phyloP scores from a whole-genome alignment of 2,888 invertebrate species.

The Nomada lathburiana region DNA sequence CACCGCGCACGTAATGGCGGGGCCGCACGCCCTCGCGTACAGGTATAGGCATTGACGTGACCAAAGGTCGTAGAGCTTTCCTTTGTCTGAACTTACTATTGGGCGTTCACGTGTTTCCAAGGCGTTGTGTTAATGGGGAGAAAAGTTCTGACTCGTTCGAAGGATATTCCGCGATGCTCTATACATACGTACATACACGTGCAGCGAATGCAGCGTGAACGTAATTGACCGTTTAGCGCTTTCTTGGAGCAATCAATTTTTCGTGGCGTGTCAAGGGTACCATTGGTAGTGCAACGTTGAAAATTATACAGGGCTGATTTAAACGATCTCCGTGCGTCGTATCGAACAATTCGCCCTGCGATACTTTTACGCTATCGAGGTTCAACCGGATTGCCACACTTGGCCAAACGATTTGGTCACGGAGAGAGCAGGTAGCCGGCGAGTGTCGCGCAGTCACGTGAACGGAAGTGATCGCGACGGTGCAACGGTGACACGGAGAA shows the following conservation, averaged over 20 bases:
- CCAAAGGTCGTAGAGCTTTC: slow-evolving; percentile 44
- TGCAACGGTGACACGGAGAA: slow-evolving; percentile 51
- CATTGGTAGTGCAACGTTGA: background rate
- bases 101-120: slow-evolving; percentile 13
- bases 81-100: slow-evolving; percentile 34
- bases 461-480: slow-evolving; percentile 52
- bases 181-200: slow-evolving; percentile 1
- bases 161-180: slow-evolving; percentile 24
- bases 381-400: slow-evolving; percentile 39
- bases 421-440: slow-evolving; percentile 46
- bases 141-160: slow-evolving; percentile 22
- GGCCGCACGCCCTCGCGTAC: slow-evolving; percentile 14
- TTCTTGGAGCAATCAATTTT: slow-evolving; percentile 18
- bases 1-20: slow-evolving; percentile 22
- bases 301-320: too few relatives aligned
- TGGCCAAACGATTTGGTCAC: slow-evolving; percentile 31
- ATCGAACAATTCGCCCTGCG: background rate
- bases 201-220: slow-evolving; percentile 10
- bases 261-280: slow-evolving; percentile 4
- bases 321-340: background rate
- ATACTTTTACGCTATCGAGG: background rate
- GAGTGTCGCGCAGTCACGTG: slow-evolving; percentile 65
- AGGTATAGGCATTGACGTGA: slow-evolving; percentile 44
- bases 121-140: slow-evolving; percentile 3
- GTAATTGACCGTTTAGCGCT: slow-evolving; percentile 25